phyloP scores from a whole-genome alignment of 2,888 invertebrate species.

The Apeira syringaria region DNA sequence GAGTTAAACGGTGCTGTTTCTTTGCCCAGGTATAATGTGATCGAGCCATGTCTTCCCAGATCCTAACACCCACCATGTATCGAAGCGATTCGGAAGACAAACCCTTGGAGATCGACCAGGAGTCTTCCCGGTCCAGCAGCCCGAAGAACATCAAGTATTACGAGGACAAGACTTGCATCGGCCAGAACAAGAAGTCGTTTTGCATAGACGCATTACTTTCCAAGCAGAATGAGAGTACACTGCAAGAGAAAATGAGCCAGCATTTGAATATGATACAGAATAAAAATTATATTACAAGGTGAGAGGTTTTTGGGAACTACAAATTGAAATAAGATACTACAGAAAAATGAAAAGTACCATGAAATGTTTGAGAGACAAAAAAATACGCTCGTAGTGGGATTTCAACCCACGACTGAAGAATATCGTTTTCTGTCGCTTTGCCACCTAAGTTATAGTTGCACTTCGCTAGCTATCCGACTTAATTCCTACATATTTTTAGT shows the following conservation, averaged over 20 bases:
- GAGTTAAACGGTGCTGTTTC: no score
- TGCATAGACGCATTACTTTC: constrained; percentile 95
- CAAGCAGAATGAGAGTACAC: constrained; percentile 64
- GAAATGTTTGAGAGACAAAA: no score
- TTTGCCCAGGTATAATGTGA: constrained; percentile 20
- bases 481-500: no score
- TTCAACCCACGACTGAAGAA: no score
- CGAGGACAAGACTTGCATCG: constrained; percentile 69
- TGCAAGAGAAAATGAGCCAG: constrained; percentile 62
- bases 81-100: constrained; percentile 58
- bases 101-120: constrained; percentile 66
- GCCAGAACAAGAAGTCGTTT: constrained; percentile 88
- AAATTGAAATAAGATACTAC: no score
- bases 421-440: no score
- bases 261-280: constrained; percentile 67
- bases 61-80: constrained; percentile 43
- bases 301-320: no score
- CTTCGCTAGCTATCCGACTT: no score
- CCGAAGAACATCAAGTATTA: constrained; percentile 62
- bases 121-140: constrained; percentile 63
- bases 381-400: no score
- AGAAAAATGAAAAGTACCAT: no score
- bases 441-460: no score
- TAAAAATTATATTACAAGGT: constrained; percentile 59
- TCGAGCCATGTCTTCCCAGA: constrained; percentile 37